A percentile compares a stretch with the other conserved stretches of the same genome.
These are phyloP conservation scores for Anomalospiza imberbis DNA, from an alignment of 2,797 vertebrate genomes.

Conservation along the genomic window DNA sequence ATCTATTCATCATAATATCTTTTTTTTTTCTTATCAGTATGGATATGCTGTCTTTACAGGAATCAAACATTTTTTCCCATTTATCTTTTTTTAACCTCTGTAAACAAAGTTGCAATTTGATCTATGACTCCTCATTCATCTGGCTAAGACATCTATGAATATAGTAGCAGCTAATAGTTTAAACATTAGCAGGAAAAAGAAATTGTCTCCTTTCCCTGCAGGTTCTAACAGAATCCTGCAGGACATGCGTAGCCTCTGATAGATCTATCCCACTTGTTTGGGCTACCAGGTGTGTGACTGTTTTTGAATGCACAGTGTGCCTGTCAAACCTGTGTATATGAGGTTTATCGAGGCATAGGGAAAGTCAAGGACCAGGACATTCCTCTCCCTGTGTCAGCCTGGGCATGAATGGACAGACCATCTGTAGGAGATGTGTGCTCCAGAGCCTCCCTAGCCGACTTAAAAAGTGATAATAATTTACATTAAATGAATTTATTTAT, in stretches of 20 bases:
- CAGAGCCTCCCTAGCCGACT: not conserved
- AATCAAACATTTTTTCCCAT: not conserved
- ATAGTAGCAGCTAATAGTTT: not conserved
- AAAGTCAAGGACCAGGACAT: not conserved
- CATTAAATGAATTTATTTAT: not conserved
- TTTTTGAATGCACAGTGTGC: not conserved
- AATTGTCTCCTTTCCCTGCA: not conserved
- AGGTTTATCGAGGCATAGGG: not conserved
- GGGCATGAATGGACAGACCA: not conserved
- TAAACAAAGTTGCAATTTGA: not conserved
- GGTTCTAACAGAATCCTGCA: not conserved
- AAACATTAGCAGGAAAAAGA: not conserved
- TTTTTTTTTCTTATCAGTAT: not conserved
- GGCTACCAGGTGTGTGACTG: not conserved
- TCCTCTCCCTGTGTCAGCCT: not conserved
- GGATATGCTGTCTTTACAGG: not conserved
- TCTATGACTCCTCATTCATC: not conserved
- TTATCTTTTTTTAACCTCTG: not conserved
- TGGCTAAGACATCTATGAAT: not conserved
- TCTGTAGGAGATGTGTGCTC: not conserved
- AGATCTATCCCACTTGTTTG: not conserved
- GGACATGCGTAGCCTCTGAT: not conserved
- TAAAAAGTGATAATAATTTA: not conserved
- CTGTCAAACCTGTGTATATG: too few species aligned
- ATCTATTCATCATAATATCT: not conserved